Evolutionary conservation across 2,113 vertebrate genomes (phyloP).

Genomic region (Siniperca chuatsi): DNA sequence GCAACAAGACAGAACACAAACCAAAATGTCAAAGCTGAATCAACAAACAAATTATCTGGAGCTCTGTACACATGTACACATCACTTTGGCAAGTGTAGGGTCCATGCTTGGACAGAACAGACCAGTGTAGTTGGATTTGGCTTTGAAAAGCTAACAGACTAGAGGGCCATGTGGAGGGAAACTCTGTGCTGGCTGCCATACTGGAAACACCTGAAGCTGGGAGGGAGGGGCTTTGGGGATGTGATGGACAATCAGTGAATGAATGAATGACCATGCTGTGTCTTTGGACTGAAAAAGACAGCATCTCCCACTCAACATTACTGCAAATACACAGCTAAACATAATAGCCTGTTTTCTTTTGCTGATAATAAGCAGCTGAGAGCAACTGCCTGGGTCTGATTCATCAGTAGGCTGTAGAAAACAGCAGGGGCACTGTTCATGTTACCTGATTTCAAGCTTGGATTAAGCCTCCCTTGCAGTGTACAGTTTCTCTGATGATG

Average conservation of each 20-base stretch:
- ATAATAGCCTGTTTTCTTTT: conserved; percentile 4
- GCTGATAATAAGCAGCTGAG: conserved; percentile 34
- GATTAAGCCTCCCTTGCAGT: conserved; percentile 24
- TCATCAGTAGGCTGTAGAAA: conserved; percentile 1
- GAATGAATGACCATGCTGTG: not conserved
- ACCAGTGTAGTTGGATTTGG: conserved; percentile 49
- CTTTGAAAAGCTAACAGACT: conserved; percentile 52
- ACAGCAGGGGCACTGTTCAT: conserved; percentile 16
- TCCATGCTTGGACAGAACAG: conserved; percentile 12
- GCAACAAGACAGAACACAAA: not conserved
- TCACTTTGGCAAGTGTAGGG: conserved; percentile 35
- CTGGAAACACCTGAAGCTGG: conserved; percentile 61
- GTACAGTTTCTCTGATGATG: conserved; percentile 40
- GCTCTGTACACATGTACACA: conserved; percentile 46
- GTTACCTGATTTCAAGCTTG: conserved; percentile 44
- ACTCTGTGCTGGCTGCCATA: conserved; percentile 57
- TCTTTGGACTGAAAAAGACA: not conserved
- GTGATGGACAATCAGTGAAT: conserved; percentile 34
- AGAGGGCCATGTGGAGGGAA: conserved; percentile 64
- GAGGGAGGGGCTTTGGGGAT: conserved; percentile 10
- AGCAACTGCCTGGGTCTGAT: conserved; percentile 24
- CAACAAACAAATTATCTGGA: conserved; percentile 35
- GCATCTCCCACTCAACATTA: not conserved
- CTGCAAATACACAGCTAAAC: conserved; percentile 24
- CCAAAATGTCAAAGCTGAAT: conserved; percentile 2